phyloP scores from a whole-genome alignment of 2,797 vertebrate species.

The Otolemur crassicaudatus region DNA sequence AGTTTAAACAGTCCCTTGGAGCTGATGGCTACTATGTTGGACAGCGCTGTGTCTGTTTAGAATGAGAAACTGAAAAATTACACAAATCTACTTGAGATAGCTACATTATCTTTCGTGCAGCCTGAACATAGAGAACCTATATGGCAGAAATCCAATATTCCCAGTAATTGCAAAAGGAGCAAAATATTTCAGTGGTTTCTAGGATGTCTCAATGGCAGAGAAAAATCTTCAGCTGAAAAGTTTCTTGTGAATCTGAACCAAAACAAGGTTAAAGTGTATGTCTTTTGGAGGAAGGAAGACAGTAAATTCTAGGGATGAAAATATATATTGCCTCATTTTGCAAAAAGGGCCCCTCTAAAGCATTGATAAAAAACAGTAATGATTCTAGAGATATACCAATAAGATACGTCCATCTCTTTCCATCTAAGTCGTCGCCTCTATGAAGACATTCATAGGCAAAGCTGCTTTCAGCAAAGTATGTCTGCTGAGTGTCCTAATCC shows the following conservation, averaged over 20 bases:
- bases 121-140: neutral
- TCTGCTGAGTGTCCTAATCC: neutral
- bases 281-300: neutral
- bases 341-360: neutral
- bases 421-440: neutral
- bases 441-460: neutral
- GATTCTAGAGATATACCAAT: neutral
- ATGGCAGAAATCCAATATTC: neutral
- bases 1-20: neutral
- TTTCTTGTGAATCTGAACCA: neutral
- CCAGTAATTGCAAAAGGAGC: neutral
- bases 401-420: neutral
- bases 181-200: constrained; percentile 23
- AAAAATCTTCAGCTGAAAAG: neutral
- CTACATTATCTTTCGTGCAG: neutral
- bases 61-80: constrained; percentile 24
- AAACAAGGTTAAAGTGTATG: neutral
- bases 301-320: neutral
- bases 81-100: neutral
- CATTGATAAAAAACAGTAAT: neutral
- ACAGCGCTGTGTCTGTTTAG: neutral
- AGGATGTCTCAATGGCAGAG: neutral
- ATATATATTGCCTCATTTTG: neutral
- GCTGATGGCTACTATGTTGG: neutral
- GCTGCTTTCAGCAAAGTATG: neutral